Base-by-base conservation (phyloP, 2,888 invertebrate genomes). In the Tachina lurida region DNA sequence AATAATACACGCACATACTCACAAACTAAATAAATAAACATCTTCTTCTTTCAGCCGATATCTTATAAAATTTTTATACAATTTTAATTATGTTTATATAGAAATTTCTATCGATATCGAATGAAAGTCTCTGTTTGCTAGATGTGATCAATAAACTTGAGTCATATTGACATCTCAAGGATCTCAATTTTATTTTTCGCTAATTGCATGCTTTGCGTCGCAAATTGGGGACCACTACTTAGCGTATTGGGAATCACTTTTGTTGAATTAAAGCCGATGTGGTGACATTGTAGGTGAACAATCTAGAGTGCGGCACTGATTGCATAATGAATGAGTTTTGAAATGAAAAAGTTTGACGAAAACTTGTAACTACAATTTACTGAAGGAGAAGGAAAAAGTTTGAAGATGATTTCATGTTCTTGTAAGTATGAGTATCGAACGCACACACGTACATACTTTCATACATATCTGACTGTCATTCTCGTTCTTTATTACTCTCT, bases 301-400 rank as follows among this genome's bases (percentile, higher is more conserved):
- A 67, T 2, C 10, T 13, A 47, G 31, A 31, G 58, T 73, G 39
- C 58, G 39, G 39, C 45, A 49, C 39, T 60, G 52, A 19, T 52
- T 74, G 43, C 41, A 12, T 47, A 58, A 67, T 74, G 49, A 47
- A 58, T 67, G 49, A 58, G 65, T 67, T 74, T 47, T 52, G 45
- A 58, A 73, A 65, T 58, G 58, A 19, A 60, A 73, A 80, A 74
- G 10, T 60, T 73, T 74, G n/a, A 10, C 49, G 41, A 41, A 74
- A 60, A 67, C 56, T 58, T 17, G 52, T 43, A 39, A 39, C 39
- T 39, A 78, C 31, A 62, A 63, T 39, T 39, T 54, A 13, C 52
- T 17, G 7, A n/a, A 63, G 43, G 12, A 41, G 43, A 56, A 80
- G 7, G 43, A 58, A 31, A 31, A 31, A 74, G 52, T 68, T 67